phyloP scores from a whole-genome alignment of 2,888 invertebrate genomes.

The Drosophila colorata region DNA sequence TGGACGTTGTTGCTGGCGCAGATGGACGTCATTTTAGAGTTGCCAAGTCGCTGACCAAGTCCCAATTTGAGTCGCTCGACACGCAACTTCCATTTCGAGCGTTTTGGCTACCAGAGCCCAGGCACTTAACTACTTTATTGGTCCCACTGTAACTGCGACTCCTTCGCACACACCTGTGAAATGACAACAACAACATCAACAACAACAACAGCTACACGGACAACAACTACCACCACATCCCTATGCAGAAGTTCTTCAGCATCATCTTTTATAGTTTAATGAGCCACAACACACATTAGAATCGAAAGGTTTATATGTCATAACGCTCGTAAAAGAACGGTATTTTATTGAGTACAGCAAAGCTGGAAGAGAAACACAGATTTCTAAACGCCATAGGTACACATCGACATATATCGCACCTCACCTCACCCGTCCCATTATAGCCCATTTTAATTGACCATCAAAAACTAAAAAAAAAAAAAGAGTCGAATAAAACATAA shows the following conservation, averaged over 20 bases:
- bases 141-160: slow-evolving; percentile 52
- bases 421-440: slow-evolving; percentile 66
- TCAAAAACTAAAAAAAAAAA: slow-evolving; percentile 44
- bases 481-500: slow-evolving; percentile 4
- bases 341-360: slow-evolving; percentile 59
- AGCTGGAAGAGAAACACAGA: slow-evolving; percentile 33
- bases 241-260: slow-evolving; percentile 48
- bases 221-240: neutral
- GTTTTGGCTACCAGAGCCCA: slow-evolving; percentile 69
- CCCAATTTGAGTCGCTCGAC: slow-evolving; percentile 29
- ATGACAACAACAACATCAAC: slow-evolving; percentile 47
- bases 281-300: slow-evolving; percentile 50
- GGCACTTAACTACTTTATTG: slow-evolving; percentile 80
- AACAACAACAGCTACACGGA: neutral
- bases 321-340: slow-evolving; percentile 69
- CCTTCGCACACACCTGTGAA: slow-evolving; percentile 76
- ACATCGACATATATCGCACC: slow-evolving; percentile 66
- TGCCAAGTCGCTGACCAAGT: slow-evolving; percentile 6
- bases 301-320: slow-evolving; percentile 52
- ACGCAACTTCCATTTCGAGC: slow-evolving; percentile 72
- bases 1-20: neutral
- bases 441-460: slow-evolving; percentile 79
- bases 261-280: slow-evolving; percentile 70
- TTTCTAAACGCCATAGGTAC: slow-evolving; percentile 71
- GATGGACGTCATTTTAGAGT: slow-evolving; percentile 60